Percentiles rank a stretch among this genome's conserved stretches.
phyloP scores from a whole-genome alignment of 37 sponge, comb jelly and placozoan genomes.

The Spongilla lacustris region DNA sequence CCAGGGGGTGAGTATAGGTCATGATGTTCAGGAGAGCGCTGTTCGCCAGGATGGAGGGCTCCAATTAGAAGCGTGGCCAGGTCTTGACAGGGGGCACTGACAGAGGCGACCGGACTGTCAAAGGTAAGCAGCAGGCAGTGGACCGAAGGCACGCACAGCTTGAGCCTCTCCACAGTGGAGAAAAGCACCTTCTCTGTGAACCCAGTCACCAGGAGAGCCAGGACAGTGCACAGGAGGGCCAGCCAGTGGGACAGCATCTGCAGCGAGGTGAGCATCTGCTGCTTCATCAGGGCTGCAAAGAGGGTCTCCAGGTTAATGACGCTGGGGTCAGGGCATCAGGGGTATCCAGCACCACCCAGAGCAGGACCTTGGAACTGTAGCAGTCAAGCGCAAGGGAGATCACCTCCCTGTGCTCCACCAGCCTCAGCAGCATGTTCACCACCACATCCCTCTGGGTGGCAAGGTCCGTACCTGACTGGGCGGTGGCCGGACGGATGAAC shows the following conservation, averaged over 20 bases:
- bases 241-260: constrained; percentile 32
- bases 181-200: constrained; percentile 31
- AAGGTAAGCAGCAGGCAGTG: neutral
- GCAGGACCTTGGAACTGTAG: constrained; percentile 12
- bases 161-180: neutral
- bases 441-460: constrained; percentile 72
- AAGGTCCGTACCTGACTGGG: constrained; percentile 12
- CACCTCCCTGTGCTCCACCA: constrained; percentile 64
- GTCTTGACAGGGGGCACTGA: neutral
- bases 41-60: constrained; percentile 13
- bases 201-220: constrained; percentile 44
- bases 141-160: neutral
- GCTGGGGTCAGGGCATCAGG: constrained; percentile 29
- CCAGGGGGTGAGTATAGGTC: neutral
- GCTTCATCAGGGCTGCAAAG: constrained; percentile 43
- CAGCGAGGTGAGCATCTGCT: neutral
- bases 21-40: neutral
- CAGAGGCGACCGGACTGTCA: too few relatives aligned
- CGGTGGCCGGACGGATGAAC: constrained; percentile 50
- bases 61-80: constrained; percentile 25
- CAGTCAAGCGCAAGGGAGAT: constrained; percentile 63
- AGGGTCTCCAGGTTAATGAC: constrained; percentile 35
- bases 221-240: constrained; percentile 27
- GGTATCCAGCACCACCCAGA: constrained; percentile 47
- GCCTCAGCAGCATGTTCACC: constrained; percentile 69